Evolutionary conservation across 1,140 invertebrate genomes (phyloP).

Genomic region (Cydia amplana): DNA sequence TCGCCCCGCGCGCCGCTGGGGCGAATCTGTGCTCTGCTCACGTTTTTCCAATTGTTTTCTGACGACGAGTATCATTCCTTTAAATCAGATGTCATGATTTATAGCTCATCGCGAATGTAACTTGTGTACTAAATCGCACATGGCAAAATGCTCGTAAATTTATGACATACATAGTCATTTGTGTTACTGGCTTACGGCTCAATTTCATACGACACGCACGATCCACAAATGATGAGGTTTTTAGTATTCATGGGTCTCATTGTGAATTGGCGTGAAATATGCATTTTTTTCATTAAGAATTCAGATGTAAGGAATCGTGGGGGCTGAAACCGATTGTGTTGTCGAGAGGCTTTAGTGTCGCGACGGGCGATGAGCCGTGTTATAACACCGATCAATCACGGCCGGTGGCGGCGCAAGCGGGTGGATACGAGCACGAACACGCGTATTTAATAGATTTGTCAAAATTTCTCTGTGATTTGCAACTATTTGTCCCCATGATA

Average conservation of each 20-base stretch:
- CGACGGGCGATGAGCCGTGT: conserved; percentile 38
- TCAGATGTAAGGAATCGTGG: conserved; percentile 71
- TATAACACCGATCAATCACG: conserved; percentile 57
- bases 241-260: conserved; percentile 76
- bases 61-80: conserved; percentile 77
- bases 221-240: conserved; percentile 74
- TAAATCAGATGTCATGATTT: conserved; percentile 75
- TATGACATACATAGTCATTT: conserved; percentile 64
- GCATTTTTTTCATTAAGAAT: conserved; percentile 77
- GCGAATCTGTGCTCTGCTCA: conserved; percentile 61
- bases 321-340: conserved; percentile 52
- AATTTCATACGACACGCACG: conserved; percentile 62
- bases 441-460: conserved; percentile 56
- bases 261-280: conserved; percentile 68
- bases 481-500: conserved; percentile 31
- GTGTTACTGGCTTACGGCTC: conserved; percentile 58
- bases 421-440: conserved; percentile 32
- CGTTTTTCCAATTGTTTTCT: conserved; percentile 78
- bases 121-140: conserved; percentile 44
- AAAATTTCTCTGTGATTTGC: conserved; percentile 47
- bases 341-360: conserved; percentile 37
- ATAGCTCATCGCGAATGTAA: conserved; percentile 51
- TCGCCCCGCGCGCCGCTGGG: conserved; percentile 52
- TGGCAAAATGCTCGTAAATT: conserved; percentile 56
- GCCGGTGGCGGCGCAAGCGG: conserved; percentile 40